phyloP scores from a whole-genome alignment of 2,797 vertebrate genomes.

The Falco berigora region DNA sequence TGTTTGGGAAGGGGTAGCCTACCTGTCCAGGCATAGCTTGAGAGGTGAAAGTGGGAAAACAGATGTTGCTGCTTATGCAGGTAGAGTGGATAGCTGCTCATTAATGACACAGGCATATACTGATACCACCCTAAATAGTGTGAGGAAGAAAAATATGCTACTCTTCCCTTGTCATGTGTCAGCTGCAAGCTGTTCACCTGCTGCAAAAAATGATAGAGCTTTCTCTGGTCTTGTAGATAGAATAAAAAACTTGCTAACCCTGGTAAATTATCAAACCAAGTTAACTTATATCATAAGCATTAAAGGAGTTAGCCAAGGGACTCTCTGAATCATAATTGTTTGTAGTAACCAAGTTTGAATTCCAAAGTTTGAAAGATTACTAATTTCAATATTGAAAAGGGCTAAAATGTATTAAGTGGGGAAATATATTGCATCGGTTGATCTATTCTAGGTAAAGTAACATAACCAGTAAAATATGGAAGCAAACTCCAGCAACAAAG shows the following conservation, averaged over 20 bases:
- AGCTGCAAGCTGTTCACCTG: not conserved
- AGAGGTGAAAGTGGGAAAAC: not conserved
- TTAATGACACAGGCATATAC: not conserved
- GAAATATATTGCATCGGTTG: not conserved
- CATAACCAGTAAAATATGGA: not conserved
- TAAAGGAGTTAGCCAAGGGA: not conserved
- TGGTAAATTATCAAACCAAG: not conserved
- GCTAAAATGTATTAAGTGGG: not conserved
- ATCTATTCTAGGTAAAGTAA: not conserved
- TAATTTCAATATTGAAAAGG: not conserved
- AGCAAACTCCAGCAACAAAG: not conserved
- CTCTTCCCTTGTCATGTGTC: not conserved
- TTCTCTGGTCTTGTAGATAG: not conserved
- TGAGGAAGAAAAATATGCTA: not conserved
- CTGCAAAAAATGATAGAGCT: not conserved
- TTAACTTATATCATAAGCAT: not conserved
- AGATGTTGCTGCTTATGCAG: not conserved
- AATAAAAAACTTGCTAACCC: not conserved
- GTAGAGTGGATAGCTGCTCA: not conserved
- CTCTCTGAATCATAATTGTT: not conserved
- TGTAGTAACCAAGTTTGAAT: not conserved
- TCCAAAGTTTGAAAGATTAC: not conserved
- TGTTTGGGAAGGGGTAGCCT: not conserved
- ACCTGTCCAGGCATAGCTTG: not conserved
- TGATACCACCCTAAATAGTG: not conserved